These are phyloP conservation scores for Chloroclystis v-ata DNA, from an alignment of 2,888 invertebrate genomes.

Conservation along the genomic window DNA sequence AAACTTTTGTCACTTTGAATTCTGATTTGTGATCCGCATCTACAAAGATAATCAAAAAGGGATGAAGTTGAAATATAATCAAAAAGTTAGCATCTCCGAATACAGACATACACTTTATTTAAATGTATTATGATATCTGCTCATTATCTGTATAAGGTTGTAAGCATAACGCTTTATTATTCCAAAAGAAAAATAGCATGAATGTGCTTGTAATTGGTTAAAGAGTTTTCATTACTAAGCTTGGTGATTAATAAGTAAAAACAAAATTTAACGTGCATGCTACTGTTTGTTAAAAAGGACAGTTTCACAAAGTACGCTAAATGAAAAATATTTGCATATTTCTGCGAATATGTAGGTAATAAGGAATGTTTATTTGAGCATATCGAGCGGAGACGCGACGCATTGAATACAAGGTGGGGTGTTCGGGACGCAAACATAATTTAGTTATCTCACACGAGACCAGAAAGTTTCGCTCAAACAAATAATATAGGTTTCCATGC, in stretches of 20 bases:
- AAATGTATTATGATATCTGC: no score
- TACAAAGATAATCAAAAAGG: constrained; percentile 11
- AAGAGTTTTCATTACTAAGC: no score
- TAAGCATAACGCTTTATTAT: no score
- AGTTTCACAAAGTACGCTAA: not conserved
- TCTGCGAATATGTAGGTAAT: constrained; percentile 6
- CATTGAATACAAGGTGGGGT: constrained; percentile 63
- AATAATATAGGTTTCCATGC: constrained; percentile 76
- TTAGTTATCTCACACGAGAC: constrained; percentile 74
- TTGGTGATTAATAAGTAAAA: not conserved
- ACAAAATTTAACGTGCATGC: not conserved
- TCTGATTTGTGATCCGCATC: constrained; percentile 38
- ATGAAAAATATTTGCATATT: constrained; percentile 9
- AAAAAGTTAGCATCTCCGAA: not conserved
- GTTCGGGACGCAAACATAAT: constrained; percentile 69
- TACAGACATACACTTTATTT: not conserved
- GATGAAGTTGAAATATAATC: constrained; percentile 2
- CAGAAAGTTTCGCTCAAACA: constrained; percentile 75
- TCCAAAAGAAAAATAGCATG: no score
- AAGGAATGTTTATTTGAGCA: constrained; percentile 38
- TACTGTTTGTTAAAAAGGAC: no score
- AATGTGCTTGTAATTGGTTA: no score
- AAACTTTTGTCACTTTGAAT: constrained; percentile 58
- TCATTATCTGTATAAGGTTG: no score
- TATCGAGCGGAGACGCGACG: constrained; percentile 42